phyloP scores from a whole-genome alignment of 2,113 vertebrate species.

The Vanacampus margaritifer region DNA sequence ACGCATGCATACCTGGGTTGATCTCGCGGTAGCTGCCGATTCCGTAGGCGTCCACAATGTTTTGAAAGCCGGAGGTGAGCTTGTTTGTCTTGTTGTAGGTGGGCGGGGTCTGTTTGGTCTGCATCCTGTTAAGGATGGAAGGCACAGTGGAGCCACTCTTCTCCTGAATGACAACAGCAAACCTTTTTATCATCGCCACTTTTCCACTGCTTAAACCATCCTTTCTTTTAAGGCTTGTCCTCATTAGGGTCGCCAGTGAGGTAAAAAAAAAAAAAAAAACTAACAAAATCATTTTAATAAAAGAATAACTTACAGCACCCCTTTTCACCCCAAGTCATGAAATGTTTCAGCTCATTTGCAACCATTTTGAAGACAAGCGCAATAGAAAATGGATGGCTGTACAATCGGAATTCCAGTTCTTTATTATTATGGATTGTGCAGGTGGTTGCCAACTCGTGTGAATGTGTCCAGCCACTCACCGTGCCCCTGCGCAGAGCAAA shows the following conservation, averaged over 20 bases:
- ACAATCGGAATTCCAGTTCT: too few relatives aligned
- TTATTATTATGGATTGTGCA: neutral
- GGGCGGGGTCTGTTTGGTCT: conserved; percentile 93
- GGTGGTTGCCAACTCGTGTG: neutral
- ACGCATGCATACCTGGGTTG: conserved; percentile 83
- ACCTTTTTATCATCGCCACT: neutral
- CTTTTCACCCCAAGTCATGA: too few relatives aligned
- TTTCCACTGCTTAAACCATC: neutral
- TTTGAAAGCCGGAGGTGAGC: conserved; percentile 95
- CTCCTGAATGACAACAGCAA: conserved; percentile 72
- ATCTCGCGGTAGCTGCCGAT: conserved; percentile 95
- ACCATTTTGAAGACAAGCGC: too few relatives aligned
- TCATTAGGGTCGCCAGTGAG: too few relatives aligned
- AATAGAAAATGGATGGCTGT: too few relatives aligned
- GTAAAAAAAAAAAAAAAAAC: too few relatives aligned
- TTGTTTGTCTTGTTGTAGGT: conserved; percentile 98
- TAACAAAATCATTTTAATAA: too few relatives aligned
- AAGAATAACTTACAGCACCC: too few relatives aligned
- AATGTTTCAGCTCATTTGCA: too few relatives aligned
- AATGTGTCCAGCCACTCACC: conserved; percentile 72
- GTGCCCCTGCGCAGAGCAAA: conserved; percentile 96
- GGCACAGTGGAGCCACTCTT: conserved; percentile 96
- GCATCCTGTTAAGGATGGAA: conserved; percentile 97
- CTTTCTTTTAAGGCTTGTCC: neutral
- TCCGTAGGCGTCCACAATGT: conserved; percentile 95